Base-by-base conservation (phyloP, 2,888 invertebrate genomes). In the Oscheius sp. region DNA sequence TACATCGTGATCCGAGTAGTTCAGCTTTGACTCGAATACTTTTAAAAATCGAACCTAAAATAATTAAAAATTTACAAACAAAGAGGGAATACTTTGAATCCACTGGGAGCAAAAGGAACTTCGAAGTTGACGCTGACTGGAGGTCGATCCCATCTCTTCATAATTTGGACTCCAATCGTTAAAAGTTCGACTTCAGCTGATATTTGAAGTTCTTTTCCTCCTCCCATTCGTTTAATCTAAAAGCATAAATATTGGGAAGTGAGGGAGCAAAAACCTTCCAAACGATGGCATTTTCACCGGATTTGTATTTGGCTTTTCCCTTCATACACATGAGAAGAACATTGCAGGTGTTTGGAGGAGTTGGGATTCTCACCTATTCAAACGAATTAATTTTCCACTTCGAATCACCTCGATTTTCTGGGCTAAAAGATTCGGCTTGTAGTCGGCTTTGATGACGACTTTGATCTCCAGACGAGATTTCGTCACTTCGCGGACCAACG, bases 41-140 rank as follows among this genome's bases (percentile, higher is more conserved):
- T 99, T 98, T 86, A 98, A 89, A 88, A 98, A 99, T 46, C 98
- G 92, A 71, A 98, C 98, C 73, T 73, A 23, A 27, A 68, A 29
- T 15, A 15, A 65, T 65, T 34, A 20, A 20, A 33, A 50, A 4
- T 23, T 23, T 39, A 5, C 5, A 15, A 29, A 31, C 20, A 25
- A 29, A 34, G 31, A 3, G 0, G 33, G 52, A 50, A 15, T 17
- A 70, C 72, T 91, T 98, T 98, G 88, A 98, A 96, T 0, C 98
- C 98, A 57, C 97, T 97, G 3, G 98, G 98, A 10, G 98, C 97
- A 88, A 98, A 99, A 2, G 98, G 98, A 78, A 98, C 91, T 90
- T 98, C 98, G 88, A 98, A 98, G 88, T 96, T 96, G 97, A 98
- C 97, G 0, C 97, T 98, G 87, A 98, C 98, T 57, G 98, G 98